These are phyloP conservation scores for Lagopus leucura DNA, from an alignment of 2,113 vertebrate genomes.

Conservation along the genomic window DNA sequence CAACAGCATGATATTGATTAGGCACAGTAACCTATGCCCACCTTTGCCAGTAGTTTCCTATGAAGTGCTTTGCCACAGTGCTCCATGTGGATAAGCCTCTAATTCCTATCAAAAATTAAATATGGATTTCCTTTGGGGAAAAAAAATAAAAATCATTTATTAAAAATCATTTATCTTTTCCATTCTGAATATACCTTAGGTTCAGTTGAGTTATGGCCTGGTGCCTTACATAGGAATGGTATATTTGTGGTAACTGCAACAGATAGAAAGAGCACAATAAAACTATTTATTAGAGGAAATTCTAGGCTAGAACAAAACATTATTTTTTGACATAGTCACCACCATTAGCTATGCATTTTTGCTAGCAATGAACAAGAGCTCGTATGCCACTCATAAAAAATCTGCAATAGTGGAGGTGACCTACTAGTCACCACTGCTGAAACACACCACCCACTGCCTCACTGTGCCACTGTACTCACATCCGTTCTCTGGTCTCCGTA, in stretches of 20 bases:
- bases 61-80: not conserved
- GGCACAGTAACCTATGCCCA: not conserved
- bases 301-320: not conserved
- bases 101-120: not conserved
- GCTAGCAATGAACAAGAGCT: not conserved
- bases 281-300: not conserved
- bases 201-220: not conserved
- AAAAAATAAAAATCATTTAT: too few species aligned
- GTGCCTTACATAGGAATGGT: not conserved
- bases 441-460: too few species aligned
- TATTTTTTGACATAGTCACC: not conserved
- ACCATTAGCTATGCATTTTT: not conserved
- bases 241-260: not conserved
- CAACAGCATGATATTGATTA: not conserved
- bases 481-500: not conserved
- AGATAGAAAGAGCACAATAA: not conserved
- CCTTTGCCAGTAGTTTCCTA: not conserved
- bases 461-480: too few species aligned
- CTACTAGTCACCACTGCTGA: too few species aligned
- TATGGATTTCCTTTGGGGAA: not conserved
- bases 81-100: not conserved
- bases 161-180: not conserved
- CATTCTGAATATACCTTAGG: not conserved
- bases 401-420: not conserved
- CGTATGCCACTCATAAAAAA: not conserved